A percentile compares a stretch with the other conserved stretches of the same genome.
Conservation (phyloP, 2,797 vertebrate genomes). For the Dendrocincla tyrannina region DNA sequence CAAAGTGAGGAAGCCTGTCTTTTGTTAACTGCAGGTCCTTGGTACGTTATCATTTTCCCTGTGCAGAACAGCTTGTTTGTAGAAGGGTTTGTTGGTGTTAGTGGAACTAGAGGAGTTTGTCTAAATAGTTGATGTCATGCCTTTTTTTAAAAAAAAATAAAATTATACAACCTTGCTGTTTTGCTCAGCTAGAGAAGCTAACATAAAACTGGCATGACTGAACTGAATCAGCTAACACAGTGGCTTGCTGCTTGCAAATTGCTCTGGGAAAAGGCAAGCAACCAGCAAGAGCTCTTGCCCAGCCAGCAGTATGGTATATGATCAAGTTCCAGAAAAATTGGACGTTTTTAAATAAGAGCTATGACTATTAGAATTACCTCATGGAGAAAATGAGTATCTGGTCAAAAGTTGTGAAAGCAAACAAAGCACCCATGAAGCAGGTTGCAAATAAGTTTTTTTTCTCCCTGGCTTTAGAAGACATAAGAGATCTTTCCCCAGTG, state of each 20-base stretch:
- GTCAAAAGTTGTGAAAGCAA: not conserved
- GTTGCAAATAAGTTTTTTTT: not conserved
- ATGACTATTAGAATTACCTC: not conserved
- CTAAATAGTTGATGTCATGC: not conserved
- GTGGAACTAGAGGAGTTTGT: not conserved
- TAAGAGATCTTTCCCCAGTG: rapidly evolving
- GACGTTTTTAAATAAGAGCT: not conserved
- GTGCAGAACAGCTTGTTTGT: not conserved
- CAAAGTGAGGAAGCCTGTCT: not conserved
- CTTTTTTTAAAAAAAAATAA: not conserved
- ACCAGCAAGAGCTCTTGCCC: not conserved
- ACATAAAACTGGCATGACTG: not conserved
- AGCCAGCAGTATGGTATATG: not conserved
- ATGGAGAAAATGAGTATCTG: not conserved
- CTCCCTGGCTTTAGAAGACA: not conserved
- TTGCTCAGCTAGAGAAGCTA: not conserved
- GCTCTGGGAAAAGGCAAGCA: not conserved
- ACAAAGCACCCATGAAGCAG: not conserved
- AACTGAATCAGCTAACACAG: not conserved
- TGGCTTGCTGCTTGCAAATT: not conserved
- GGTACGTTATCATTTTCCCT: not conserved
- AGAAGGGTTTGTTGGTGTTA: not conserved
- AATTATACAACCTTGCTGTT: not conserved
- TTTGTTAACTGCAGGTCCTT: not conserved
- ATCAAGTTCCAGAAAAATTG: not conserved